Conservation (phyloP, 2,113 vertebrate species). For the Microcebus lehilahytsara region DNA sequence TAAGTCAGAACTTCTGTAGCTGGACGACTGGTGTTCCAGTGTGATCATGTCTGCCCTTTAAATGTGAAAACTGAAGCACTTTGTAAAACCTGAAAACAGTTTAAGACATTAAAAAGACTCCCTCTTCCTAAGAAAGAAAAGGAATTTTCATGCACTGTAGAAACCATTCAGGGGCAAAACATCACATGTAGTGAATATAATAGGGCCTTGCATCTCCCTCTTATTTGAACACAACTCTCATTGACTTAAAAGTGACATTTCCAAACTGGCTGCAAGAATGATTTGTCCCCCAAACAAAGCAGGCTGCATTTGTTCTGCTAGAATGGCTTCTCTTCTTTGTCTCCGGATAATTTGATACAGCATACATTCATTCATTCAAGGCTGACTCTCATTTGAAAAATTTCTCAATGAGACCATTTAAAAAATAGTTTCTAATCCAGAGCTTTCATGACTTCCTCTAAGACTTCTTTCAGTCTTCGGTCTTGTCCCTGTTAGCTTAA, state of each 20-base stretch:
- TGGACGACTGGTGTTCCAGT: conserved; percentile 40
- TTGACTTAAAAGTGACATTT: conserved; percentile 80
- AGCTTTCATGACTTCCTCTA: conserved; percentile 52
- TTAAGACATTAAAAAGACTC: conserved; percentile 66
- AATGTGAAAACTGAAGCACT: conserved; percentile 66
- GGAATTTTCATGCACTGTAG: conserved; percentile 70
- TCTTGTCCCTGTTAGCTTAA: not conserved
- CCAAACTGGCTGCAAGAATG: conserved; percentile 68
- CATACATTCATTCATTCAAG: conserved; percentile 70
- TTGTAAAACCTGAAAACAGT: conserved; percentile 75
- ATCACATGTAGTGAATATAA: conserved; percentile 69
- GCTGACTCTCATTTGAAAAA: conserved; percentile 70
- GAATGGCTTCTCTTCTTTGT: conserved; percentile 75
- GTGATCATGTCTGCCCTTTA: conserved; percentile 59
- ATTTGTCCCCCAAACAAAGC: conserved; percentile 71
- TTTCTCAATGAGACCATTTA: conserved; percentile 77
- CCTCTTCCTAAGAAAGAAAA: not conserved
- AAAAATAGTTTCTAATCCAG: conserved; percentile 73
- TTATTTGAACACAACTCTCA: conserved; percentile 75
- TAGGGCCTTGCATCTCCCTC: conserved; percentile 67
- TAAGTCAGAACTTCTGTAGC: conserved; percentile 41
- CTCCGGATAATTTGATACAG: conserved; percentile 67
- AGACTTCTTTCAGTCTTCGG: conserved; percentile 60
- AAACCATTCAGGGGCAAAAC: conserved; percentile 75
- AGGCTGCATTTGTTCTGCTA: conserved; percentile 67